Base-by-base conservation (phyloP, 2,113 vertebrate genomes). In the Oryzias celebensis region DNA sequence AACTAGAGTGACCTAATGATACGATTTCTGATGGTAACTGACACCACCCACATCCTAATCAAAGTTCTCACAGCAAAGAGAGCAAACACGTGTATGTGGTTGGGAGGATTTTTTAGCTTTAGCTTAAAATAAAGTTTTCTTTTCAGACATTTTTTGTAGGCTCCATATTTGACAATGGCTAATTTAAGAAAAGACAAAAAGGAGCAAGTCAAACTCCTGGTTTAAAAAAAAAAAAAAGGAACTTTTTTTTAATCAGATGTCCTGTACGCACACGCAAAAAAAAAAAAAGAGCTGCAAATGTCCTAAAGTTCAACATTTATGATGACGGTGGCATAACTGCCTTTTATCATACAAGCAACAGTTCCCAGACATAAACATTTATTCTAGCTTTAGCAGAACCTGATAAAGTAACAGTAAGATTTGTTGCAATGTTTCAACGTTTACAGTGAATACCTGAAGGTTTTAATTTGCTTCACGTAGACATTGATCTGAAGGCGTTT, bases 401-500 rank as follows among this genome's bases (percentile, higher is more conserved):
- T 36, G 53, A 43, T 17, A 36, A 42, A 41, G 36, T n/a, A 16
- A 54, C 7, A 12, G 16, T 6, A 1, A 4, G 17, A 20, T 73
- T 53, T 17, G 47, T 17, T 3, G 36, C 8, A 10, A 12, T 36
- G 36, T 36, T 36, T 36, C 8, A 10, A 10, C 36, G 2, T 12
- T 12, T 36, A 12, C 12, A 14, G 3, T 5, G 2, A 92, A 93
- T 91, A 98, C 97, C 87, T 77, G 87, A 96, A 97, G 3, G 42
- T 73, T 4, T 88, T 66, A 7, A 95, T 36, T 65, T 94, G 91
- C 77, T 89, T 84, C 4, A 98, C 57, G 0, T 89, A 91, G 63
- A 94, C 86, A 0, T 99, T 99, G 85, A 98, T 46, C 83, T 99
- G 97, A 65, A 97, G 84, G 70, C 95, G 83, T 84, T 97, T 98